These are phyloP conservation scores for Sander lucioperca DNA, from an alignment of 2,113 vertebrate genomes.

Conservation along the genomic window DNA sequence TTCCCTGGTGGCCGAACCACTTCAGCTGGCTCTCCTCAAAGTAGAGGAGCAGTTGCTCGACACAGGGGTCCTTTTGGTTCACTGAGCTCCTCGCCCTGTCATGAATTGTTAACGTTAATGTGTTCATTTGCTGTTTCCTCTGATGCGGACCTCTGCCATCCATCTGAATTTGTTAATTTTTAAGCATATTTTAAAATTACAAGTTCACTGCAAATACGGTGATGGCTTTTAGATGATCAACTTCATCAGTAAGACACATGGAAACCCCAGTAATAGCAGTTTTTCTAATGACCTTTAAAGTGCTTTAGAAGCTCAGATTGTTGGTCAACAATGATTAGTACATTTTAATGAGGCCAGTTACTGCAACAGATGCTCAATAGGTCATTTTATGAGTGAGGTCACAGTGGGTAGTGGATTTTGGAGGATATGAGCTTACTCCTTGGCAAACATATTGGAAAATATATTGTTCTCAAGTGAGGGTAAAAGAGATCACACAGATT, in stretches of 20 bases:
- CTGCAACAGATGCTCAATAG: slow-evolving; percentile 24
- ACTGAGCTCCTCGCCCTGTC: slow-evolving; percentile 28
- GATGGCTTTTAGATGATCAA: not conserved
- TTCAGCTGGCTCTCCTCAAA: slow-evolving; percentile 13
- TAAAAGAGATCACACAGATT: slow-evolving; percentile 31
- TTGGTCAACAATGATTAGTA: slow-evolving; percentile 17
- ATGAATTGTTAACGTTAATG: slow-evolving; percentile 8
- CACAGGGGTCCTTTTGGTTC: slow-evolving; percentile 25
- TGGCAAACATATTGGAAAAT: slow-evolving; percentile 25
- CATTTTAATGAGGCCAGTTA: slow-evolving; percentile 41
- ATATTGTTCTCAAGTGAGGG: slow-evolving; percentile 19
- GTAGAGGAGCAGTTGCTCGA: slow-evolving; percentile 11
- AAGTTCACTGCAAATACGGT: not conserved
- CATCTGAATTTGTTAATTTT: not conserved
- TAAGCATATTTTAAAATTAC: not conserved
- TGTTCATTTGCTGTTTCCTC: not conserved
- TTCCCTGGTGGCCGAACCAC: not conserved
- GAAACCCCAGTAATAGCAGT: not conserved
- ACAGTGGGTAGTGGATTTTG: slow-evolving; percentile 15
- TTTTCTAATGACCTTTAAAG: not conserved
- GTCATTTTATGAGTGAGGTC: slow-evolving; percentile 22
- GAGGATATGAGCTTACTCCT: slow-evolving; percentile 21
- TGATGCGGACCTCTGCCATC: not conserved
- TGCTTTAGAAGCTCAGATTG: not conserved
- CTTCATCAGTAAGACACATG: not conserved